These are phyloP conservation scores for Vipera latastei DNA, from an alignment of 2,797 vertebrate species.

Conservation along the genomic window DNA sequence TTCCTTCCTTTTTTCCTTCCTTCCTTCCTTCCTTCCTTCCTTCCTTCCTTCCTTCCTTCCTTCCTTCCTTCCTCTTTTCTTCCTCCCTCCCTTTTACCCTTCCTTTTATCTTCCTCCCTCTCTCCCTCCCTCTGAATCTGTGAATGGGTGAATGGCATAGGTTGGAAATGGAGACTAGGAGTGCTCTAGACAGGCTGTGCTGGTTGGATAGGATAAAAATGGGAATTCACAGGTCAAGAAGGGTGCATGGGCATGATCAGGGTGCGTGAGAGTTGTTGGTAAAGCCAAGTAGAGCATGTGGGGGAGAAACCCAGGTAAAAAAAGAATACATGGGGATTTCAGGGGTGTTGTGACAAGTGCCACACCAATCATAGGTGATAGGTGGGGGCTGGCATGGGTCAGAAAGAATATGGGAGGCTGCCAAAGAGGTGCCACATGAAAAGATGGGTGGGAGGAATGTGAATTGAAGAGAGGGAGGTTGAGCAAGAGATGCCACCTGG, in stretches of 20 bases:
- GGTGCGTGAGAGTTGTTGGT: background rate
- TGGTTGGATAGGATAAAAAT: background rate
- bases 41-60: no score
- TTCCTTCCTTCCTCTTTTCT: no score
- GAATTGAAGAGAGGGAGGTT: background rate
- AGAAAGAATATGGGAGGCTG: background rate
- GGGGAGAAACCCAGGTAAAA: background rate
- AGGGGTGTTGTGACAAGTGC: background rate
- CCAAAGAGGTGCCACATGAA: background rate
- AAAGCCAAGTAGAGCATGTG: background rate
- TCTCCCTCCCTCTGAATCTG: background rate
- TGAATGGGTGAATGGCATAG: background rate
- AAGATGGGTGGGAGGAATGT: background rate
- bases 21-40: background rate
- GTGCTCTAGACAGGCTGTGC: background rate
- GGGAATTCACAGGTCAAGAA: background rate
- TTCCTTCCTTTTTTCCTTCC: no score
- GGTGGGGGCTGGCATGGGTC: background rate
- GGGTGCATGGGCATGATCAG: background rate
- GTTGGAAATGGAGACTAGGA: background rate
- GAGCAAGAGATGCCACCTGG: background rate
- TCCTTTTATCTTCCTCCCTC: background rate
- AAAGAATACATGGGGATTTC: background rate
- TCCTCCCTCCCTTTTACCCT: background rate
- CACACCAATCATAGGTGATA: background rate